Evolutionary conservation across 2,888 invertebrate species (phyloP).

Genomic region (Abrostola tripartita): DNA sequence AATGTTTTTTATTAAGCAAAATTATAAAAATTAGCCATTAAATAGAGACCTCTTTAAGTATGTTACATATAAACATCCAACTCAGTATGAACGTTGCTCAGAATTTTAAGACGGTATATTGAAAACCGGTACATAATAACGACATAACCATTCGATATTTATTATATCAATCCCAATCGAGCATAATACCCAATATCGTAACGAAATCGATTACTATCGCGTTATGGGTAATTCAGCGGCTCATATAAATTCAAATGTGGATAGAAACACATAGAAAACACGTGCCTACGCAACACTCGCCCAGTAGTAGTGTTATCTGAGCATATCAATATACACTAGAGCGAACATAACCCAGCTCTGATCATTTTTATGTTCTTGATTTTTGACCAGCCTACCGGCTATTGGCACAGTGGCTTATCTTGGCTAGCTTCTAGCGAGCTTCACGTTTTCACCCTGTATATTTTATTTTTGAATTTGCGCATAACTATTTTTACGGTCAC

Average conservation of each 20-base stretch:
- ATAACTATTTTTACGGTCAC: no score
- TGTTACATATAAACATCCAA: neutral
- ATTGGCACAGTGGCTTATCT: no score
- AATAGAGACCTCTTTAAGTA: no score
- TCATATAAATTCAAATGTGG: conserved; percentile 36
- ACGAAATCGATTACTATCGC: conserved; percentile 31
- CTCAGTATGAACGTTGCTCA: neutral
- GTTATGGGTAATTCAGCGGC: conserved; percentile 24
- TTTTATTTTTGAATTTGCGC: no score
- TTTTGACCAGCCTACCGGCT: no score
- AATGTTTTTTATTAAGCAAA: no score
- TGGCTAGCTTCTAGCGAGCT: no score
- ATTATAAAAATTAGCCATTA: no score
- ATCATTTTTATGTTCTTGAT: neutral
- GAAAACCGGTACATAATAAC: conserved; percentile 14
- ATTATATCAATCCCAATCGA: conserved; percentile 30
- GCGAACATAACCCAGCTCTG: neutral
- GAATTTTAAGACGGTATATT: conserved; percentile 12
- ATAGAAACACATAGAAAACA: conserved; percentile 17
- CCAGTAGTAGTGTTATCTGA: conserved; percentile 3
- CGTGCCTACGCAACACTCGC: conserved; percentile 9
- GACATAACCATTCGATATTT: conserved; percentile 16
- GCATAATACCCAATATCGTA: conserved; percentile 17
- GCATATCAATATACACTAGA: conserved; percentile 4
- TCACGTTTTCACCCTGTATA: no score